Base-by-base conservation (phyloP, 1,140 invertebrate species). In the Zaprionus vittiger region DNA sequence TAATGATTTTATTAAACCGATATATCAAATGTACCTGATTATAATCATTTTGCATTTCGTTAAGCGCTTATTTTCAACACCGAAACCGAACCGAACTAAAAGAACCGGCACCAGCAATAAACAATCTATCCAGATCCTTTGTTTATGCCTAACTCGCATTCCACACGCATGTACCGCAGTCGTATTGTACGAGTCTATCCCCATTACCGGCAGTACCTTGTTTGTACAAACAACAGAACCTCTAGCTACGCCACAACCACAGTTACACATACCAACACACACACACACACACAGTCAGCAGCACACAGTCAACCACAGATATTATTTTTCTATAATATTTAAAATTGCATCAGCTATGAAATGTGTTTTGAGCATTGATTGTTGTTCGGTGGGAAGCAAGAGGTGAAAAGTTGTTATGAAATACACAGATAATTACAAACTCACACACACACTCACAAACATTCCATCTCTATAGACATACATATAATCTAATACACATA, bases 11-110 rank as follows among this genome's bases (percentile, higher is more conserved):
- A 47, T 74, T 82, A 57, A 77, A 90, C 85, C 85, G 79, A 91
- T 90, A 91, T 90, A 90, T 90, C 81, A 91, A 90, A 90, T 90
- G 85, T 90, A 90, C 85, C 85, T 90, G 85, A 90, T 90, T 90
- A 90, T 90, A 90, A 80, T 90, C 85, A 90, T 90, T 90, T 90
- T 85, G 85, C 82, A 90, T 85, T 90, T 81, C 68, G 68, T 85
- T 84, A 72, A 77, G 63, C 73, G 63, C 75, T 76, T 75, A 65
- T 73, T 73, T 71, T 31, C 24, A 71, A 64, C 69, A 60, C 64
- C 52, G 38, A 26, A 52, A 24, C 34, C 57, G 28, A 56, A 55
- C 44, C 17, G 55, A 65, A 34, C 38, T 15, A 44, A 52, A 63
- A 15, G 52, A 54, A 63, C 47, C 41, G 34, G 11, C 22, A 41